Conservation (phyloP, 2,888 invertebrate genomes). For the Brachyopa scutellaris region DNA sequence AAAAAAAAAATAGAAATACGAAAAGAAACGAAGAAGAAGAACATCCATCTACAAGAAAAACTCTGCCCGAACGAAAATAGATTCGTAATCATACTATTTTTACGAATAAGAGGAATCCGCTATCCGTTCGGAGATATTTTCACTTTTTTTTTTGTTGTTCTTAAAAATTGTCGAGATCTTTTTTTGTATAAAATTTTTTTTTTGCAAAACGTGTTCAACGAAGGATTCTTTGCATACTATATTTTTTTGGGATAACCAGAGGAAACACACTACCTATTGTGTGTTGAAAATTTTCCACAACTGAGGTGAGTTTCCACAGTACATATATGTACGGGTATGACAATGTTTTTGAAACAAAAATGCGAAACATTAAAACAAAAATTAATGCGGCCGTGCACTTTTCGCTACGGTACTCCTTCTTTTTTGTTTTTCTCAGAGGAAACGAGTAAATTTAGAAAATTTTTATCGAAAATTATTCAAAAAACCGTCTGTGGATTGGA, state of each 20-base stretch:
- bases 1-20: constrained; percentile 33
- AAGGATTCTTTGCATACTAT: constrained; percentile 32
- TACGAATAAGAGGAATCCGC: constrained; percentile 66
- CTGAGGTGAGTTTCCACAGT: constrained; percentile 64
- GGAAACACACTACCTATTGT: constrained; percentile 36
- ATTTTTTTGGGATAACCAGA: constrained; percentile 24
- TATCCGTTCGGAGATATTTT: constrained; percentile 58
- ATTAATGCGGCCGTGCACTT: constrained; percentile 37
- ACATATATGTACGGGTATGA: constrained; percentile 2
- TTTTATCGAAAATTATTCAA: background rate
- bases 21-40: constrained; percentile 18
- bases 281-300: constrained; percentile 48
- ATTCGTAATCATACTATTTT: constrained; percentile 69
- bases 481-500: constrained; percentile 12
- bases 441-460: constrained; percentile 47
- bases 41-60: constrained; percentile 53
- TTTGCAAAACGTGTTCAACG: constrained; percentile 30
- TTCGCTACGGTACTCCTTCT: constrained; percentile 29
- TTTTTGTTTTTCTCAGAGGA: background rate
- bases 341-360: constrained; percentile 18
- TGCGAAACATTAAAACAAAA: constrained; percentile 28
- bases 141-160: constrained; percentile 28
- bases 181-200: constrained; percentile 30
- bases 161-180: constrained; percentile 45
- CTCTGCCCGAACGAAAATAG: constrained; percentile 66